phyloP scores from a whole-genome alignment of 2,797 vertebrate genomes.

The Steatocranus sp. region DNA sequence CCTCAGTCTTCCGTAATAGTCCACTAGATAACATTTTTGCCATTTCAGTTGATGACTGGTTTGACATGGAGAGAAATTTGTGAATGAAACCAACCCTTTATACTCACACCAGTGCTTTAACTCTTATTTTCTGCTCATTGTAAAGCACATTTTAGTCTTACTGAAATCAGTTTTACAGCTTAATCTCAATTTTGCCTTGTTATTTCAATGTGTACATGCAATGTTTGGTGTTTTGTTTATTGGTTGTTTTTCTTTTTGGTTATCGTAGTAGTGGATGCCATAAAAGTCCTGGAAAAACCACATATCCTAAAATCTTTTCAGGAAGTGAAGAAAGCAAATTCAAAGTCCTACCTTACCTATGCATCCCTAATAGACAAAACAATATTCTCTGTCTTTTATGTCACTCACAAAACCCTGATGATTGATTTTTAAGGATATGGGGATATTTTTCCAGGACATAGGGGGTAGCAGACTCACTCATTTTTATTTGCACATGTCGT shows the following conservation, averaged over 20 bases:
- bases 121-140: neutral
- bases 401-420: neutral
- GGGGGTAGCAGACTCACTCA: neutral
- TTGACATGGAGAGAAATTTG: neutral
- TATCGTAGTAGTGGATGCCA: neutral
- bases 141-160: constrained; percentile 3
- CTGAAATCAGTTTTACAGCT: neutral
- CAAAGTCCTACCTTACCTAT: constrained; percentile 21
- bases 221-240: neutral
- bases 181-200: neutral
- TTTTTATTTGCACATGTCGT: constrained; percentile 71
- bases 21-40: neutral
- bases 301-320: constrained; percentile 15
- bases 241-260: neutral
- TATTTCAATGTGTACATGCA: neutral
- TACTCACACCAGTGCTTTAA: constrained; percentile 1
- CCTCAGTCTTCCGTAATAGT: constrained; percentile 8
- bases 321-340: neutral
- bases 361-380: constrained; percentile 13
- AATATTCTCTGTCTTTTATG: neutral
- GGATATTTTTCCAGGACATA: neutral
- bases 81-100: neutral
- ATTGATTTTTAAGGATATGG: constrained; percentile 6
- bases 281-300: neutral
- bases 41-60: neutral